phyloP scores from a whole-genome alignment of 2,888 invertebrate species.

The Heliconius cydno region DNA sequence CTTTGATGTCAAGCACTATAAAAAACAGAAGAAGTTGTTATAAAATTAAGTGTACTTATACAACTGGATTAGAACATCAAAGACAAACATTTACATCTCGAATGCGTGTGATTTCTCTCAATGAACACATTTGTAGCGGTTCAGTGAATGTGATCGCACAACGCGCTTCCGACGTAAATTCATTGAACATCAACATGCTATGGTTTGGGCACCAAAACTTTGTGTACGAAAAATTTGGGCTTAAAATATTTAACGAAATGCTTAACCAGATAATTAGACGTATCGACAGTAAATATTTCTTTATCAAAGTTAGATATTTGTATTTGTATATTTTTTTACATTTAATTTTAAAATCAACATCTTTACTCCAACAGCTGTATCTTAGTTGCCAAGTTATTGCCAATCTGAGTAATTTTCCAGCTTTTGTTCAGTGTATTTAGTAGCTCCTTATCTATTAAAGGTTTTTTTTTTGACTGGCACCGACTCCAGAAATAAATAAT shows the following conservation, averaged over 20 bases:
- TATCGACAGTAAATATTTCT: not conserved
- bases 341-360: no score
- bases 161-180: constrained; percentile 40
- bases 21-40: not conserved
- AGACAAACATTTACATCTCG: constrained; percentile 42
- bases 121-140: constrained; percentile 50
- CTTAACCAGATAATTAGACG: not conserved
- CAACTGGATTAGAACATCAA: constrained; percentile 41
- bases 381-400: no score
- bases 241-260: not conserved
- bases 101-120: constrained; percentile 48
- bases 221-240: not conserved
- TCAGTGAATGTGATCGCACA: constrained; percentile 49
- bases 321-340: no score
- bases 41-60: constrained; percentile 20
- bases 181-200: constrained; percentile 28
- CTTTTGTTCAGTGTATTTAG: no score
- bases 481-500: no score
- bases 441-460: no score
- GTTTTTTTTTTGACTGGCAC: no score
- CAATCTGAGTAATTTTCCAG: no score
- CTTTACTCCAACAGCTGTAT: no score
- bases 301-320: not conserved
- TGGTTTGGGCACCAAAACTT: constrained; percentile 21
- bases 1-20: constrained; percentile 17